Evolutionary conservation across 1,140 invertebrate species (phyloP).

Genomic region (Tetramorium alpestre): DNA sequence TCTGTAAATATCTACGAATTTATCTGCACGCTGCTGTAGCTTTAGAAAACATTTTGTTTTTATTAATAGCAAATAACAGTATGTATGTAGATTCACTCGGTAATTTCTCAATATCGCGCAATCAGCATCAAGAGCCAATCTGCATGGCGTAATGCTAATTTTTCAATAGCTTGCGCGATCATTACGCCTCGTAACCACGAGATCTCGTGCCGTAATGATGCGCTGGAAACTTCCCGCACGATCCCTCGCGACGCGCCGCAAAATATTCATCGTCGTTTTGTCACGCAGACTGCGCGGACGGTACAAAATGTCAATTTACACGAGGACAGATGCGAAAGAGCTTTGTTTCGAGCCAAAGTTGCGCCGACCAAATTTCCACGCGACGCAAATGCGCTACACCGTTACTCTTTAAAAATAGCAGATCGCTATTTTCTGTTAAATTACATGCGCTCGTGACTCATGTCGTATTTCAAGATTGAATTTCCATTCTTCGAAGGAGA

Average conservation of each 20-base stretch:
- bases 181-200: slow-evolving; percentile 24
- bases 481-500: neutral
- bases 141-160: slow-evolving; percentile 39
- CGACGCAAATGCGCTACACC: neutral
- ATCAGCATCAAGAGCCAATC: slow-evolving; percentile 19
- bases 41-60: neutral
- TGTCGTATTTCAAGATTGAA: neutral
- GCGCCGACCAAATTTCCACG: neutral
- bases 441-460: neutral
- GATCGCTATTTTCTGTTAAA: neutral
- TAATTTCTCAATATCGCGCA: slow-evolving; percentile 28
- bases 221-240: slow-evolving; percentile 26
- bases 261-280: slow-evolving; percentile 37
- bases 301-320: slow-evolving; percentile 16
- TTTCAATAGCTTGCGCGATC: slow-evolving; percentile 18
- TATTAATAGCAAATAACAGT: neutral
- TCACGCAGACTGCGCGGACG: neutral
- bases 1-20: neutral
- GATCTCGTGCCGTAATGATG: slow-evolving; percentile 13
- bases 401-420: neutral
- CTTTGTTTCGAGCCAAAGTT: neutral
- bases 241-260: neutral
- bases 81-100: neutral
- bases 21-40: neutral
- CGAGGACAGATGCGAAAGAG: slow-evolving; percentile 2